A percentile compares a stretch with the other conserved stretches of the same genome.
These are phyloP conservation scores for Catocala fraxini DNA, from an alignment of 2,888 invertebrate genomes.

Conservation along the genomic window DNA sequence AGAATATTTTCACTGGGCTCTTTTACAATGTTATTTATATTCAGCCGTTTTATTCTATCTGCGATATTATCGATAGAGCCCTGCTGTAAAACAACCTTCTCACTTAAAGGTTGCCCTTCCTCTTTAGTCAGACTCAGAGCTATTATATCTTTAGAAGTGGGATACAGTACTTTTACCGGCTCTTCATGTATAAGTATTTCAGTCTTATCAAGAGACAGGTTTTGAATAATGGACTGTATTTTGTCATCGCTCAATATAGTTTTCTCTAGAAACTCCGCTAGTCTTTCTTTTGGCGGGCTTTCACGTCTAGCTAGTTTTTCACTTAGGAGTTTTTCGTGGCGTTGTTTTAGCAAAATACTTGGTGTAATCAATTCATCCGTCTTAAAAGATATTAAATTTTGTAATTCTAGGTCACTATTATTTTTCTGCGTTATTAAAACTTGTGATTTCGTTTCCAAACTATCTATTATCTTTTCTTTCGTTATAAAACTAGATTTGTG, in stretches of 20 bases:
- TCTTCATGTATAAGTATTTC: constrained; percentile 56
- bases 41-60: constrained; percentile 63
- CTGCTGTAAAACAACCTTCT: constrained; percentile 62
- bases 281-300: constrained; percentile 80
- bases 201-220: constrained; percentile 74
- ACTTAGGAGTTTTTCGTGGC: constrained; percentile 50
- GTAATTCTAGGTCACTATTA: constrained; percentile 8
- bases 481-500: constrained; percentile 11
- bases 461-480: constrained; percentile 17
- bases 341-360: constrained; percentile 58
- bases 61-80: constrained; percentile 66
- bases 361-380: constrained; percentile 53
- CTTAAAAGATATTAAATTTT: constrained; percentile 24
- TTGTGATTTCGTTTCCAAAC: constrained; percentile 20
- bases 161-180: constrained; percentile 42
- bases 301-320: constrained; percentile 65
- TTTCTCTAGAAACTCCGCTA: constrained; percentile 81
- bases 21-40: constrained; percentile 43
- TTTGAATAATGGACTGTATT: constrained; percentile 80
- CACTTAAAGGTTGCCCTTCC: constrained; percentile 54
- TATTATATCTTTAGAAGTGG: constrained; percentile 48
- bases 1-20: constrained; percentile 28
- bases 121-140: constrained; percentile 44
- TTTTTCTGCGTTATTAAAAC: constrained; percentile 20
- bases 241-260: constrained; percentile 81